Percentiles rank a stretch among this genome's conserved stretches.
Conservation (phyloP, 2,113 vertebrate species). For the Nibea coibor region DNA sequence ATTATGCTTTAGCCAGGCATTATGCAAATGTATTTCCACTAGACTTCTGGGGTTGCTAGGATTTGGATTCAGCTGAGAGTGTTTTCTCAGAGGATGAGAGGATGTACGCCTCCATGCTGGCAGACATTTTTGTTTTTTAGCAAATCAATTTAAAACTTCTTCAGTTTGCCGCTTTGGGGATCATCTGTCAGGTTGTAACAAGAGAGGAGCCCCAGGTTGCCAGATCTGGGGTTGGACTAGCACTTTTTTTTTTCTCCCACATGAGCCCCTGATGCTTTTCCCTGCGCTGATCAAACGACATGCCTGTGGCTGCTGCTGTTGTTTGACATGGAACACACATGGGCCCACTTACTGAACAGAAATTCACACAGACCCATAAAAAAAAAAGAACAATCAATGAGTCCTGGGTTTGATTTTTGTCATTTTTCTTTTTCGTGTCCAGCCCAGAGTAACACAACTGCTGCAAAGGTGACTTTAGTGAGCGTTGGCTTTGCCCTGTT, state of each 20-base stretch:
- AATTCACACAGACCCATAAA: conserved; percentile 25
- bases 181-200: conserved; percentile 23
- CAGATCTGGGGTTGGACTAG: conserved; percentile 37
- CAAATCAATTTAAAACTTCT: neutral
- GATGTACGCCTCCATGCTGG: conserved; percentile 8
- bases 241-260: conserved; percentile 25
- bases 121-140: conserved; percentile 11
- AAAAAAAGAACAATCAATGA: conserved; percentile 44
- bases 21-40: conserved; percentile 57
- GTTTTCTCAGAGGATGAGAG: conserved; percentile 21
- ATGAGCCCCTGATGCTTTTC: conserved; percentile 37
- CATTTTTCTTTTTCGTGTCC: conserved; percentile 16
- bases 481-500: neutral
- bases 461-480: conserved; percentile 6
- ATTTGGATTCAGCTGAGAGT: conserved; percentile 7
- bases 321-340: conserved; percentile 64
- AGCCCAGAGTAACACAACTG: neutral
- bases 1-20: conserved; percentile 37
- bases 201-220: conserved; percentile 2
- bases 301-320: conserved; percentile 49
- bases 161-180: conserved; percentile 14
- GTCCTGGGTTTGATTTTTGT: conserved; percentile 26
- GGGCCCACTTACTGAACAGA: conserved; percentile 46
- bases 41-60: conserved; percentile 1
- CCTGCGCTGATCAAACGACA: conserved; percentile 58